Percentiles rank a stretch among this genome's conserved stretches.
phyloP scores from a whole-genome alignment of 1,140 invertebrate species.

The Bombus consobrinus region DNA sequence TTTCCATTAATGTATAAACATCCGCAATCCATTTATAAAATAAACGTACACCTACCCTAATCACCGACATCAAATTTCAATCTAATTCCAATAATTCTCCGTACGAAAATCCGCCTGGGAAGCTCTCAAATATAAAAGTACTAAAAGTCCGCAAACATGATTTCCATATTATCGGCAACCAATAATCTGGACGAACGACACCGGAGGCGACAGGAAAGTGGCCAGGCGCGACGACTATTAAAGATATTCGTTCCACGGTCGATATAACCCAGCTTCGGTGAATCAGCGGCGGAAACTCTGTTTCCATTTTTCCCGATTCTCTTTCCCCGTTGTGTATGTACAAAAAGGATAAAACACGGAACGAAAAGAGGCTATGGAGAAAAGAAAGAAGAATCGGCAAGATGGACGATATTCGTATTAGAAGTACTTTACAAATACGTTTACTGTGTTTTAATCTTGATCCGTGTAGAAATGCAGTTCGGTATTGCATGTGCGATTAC shows the following conservation, averaged over 20 bases:
- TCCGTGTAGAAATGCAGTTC: neutral
- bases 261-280: neutral
- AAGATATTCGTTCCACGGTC: neutral
- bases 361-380: neutral
- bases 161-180: conserved; percentile 4
- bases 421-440: conserved; percentile 6
- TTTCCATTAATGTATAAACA: too few relatives aligned
- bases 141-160: neutral
- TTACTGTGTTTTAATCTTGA: conserved; percentile 33
- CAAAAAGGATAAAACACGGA: conserved; percentile 10
- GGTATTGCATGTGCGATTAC: neutral
- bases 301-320: neutral
- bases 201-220: neutral
- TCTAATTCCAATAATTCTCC: neutral
- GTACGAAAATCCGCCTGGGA: neutral
- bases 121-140: neutral
- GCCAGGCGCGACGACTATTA: neutral
- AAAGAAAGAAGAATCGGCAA: too few relatives aligned
- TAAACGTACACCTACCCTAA: neutral
- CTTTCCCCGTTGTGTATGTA: neutral
- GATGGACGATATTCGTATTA: neutral
- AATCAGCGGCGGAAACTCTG: neutral
- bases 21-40: neutral
- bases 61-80: neutral
- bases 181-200: neutral